Evolutionary conservation across 2,113 vertebrate genomes (phyloP), one percentile per base, ranked within the genome.

Genomic region (Phodopus roborovskii): DNA sequence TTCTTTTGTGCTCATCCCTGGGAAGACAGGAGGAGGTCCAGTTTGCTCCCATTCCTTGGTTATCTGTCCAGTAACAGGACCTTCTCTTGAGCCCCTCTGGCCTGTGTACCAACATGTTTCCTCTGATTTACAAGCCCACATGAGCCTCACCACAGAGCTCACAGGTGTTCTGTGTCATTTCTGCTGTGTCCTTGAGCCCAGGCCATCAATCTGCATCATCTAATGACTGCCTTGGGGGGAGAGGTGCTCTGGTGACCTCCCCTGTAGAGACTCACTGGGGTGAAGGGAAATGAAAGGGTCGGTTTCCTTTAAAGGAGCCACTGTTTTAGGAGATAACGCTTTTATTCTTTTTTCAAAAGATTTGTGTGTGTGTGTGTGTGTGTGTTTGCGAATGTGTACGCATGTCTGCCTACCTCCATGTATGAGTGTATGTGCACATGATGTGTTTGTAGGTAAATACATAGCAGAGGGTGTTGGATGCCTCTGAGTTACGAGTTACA

Each of bases 221-320:
- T 64, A 39, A 81, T 58, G 92, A 75, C 28, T 17, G 82, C 75
- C 68, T 20, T 60, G 60, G 26, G 10, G 24, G 62, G 62, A 26
- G 62, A 7, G 60, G 60, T 5, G 17, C 68, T n/a, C 68, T 71
- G 16, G 16, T 71, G 36, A 36, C 70, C 17, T 71, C 70, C 20
- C 10, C 71, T 74, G 53, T 5, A 74, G 82, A 95, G 85, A 88
- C 48, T 70, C 93, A 85, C 58, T 48, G 93, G 83, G 73, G 62
- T 0, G 15, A 4, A 3, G 42, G 30, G 85, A 36, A 30, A n/a
- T 3, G 2, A 16, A 1, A 1, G 0, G 77, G n/a, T 1, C 9
- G 33, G 30, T 24, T 64, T 91, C 71, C 64, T 2, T 71, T 5
- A 85, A 64, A 89, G 36, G 16, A 1, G 45, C 28, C 53, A 68